Evolutionary conservation across 2,113 vertebrate species (phyloP).

Genomic region (Desmodus rotundus): DNA sequence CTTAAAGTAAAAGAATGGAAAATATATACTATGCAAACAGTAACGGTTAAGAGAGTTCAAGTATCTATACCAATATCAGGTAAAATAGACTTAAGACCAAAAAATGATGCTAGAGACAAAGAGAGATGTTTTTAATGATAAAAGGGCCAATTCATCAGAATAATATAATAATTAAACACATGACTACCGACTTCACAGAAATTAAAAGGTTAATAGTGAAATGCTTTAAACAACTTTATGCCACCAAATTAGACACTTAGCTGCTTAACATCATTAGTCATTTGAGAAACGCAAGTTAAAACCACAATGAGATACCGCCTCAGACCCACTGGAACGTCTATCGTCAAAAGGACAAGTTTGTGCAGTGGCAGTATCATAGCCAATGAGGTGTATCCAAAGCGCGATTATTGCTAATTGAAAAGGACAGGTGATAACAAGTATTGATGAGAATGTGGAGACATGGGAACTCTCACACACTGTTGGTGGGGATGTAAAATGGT

Average conservation of each 20-base stretch:
- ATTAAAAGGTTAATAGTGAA: not conserved
- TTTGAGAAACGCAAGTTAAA: not conserved
- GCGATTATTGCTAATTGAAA: not conserved
- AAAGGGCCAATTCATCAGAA: not conserved
- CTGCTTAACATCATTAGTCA: not conserved
- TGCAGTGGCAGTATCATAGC: too few species aligned
- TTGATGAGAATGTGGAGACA: not conserved
- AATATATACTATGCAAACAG: not conserved
- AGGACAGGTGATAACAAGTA: not conserved
- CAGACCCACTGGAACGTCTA: not conserved
- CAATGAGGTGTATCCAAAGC: too few species aligned
- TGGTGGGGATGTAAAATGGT: not conserved
- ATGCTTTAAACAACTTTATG: not conserved
- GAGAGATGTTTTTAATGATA: not conserved
- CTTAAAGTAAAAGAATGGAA: not conserved
- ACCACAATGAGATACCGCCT: not conserved
- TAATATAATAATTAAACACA: not conserved
- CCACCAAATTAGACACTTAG: not conserved
- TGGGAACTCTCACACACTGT: not conserved
- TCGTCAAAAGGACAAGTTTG: not conserved
- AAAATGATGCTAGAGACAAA: not conserved
- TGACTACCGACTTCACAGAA: not conserved
- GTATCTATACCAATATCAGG: not conserved
- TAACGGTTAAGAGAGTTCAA: not conserved
- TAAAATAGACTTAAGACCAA: not conserved